Evolutionary conservation across 2,888 invertebrate genomes (phyloP), one percentile per base, ranked within the genome.

Genomic region (Spodoptera exigua): DNA sequence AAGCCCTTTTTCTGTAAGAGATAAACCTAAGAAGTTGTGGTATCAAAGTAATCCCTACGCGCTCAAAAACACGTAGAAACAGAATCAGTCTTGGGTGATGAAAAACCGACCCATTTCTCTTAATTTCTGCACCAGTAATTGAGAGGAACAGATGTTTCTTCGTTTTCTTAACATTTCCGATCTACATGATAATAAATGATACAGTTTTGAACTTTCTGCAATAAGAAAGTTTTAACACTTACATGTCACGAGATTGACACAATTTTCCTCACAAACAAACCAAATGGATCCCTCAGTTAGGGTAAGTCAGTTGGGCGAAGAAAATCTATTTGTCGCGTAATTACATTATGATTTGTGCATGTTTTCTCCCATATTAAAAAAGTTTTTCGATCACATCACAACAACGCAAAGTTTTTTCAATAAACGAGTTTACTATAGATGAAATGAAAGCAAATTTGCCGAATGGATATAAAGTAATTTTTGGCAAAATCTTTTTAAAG

Each of bases 21-120:
- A 62, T 32, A 48, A 18, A 4, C 40, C 14, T 11, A 48, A 40
- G 46, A 62, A 44, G 51, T 47, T 57, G 48, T 32, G 39, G 52
- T 45, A 46, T 49, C 41, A 44, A 52, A 54, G 60, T 65, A 64
- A 70, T 70, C 54, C 54, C 43, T 51, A 21, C 41, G 16, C 44
- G 32, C 40, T 55, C 54, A 60, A 60, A 51, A 59, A 54, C 54
- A 70, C 66, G 55, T 49, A 49, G 43, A 34, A 40, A 37, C 35
- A 11, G 32, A 47, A 41, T 16, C 46, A 21, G 16, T 21, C 32
- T 40, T 13, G 16, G 44, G 27, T 60, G 35, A n/a, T n/a, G 34
- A 52, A 52, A 70, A 52, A 21, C 35, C 37, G 55, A 53, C 55
- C 54, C 55, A 61, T 70, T 55, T 48, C 35, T 70, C 40, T 60